A percentile compares a stretch with the other conserved stretches of the same genome.
Conservation (phyloP, 1,140 invertebrate species). For the Rhynchophorus ferrugineus region DNA sequence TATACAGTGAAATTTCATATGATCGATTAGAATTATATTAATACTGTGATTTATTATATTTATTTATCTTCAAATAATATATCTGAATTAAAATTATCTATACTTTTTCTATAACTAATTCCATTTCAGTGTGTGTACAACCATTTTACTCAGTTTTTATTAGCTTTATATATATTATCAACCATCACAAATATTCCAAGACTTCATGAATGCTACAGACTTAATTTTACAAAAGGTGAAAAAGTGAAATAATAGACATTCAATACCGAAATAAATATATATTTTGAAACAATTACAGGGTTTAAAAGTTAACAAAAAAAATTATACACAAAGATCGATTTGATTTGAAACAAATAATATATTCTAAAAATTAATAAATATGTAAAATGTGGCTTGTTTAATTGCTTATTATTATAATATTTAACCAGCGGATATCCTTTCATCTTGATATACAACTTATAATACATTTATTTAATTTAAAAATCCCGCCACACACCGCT, state of each 20-base stretch:
- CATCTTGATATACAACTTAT: conserved; percentile 1
- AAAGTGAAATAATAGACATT: conserved; percentile 8
- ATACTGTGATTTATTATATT: no score
- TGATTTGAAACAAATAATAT: conserved; percentile 26
- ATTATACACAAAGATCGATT: conserved; percentile 24
- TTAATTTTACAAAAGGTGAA: neutral
- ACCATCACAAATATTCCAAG: no score
- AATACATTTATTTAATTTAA: conserved; percentile 13
- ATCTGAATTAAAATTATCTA: no score
- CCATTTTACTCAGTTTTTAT: no score
- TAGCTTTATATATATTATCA: no score
- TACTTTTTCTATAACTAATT: no score
- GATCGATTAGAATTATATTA: conserved; percentile 1
- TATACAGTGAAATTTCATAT: no score
- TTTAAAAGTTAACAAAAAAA: conserved; percentile 27
- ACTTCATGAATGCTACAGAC: no score
- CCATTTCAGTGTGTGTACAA: no score
- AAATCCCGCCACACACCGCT: conserved; percentile 14
- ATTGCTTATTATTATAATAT: conserved; percentile 16
- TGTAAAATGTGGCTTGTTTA: conserved; percentile 20
- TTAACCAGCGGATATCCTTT: neutral
- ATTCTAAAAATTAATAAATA: conserved; percentile 30
- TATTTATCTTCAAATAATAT: no score
- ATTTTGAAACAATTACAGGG: conserved; percentile 24
- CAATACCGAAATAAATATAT: conserved; percentile 27